Evolutionary conservation across 2,888 invertebrate species (phyloP).

Genomic region (Harpalus rubripes): DNA sequence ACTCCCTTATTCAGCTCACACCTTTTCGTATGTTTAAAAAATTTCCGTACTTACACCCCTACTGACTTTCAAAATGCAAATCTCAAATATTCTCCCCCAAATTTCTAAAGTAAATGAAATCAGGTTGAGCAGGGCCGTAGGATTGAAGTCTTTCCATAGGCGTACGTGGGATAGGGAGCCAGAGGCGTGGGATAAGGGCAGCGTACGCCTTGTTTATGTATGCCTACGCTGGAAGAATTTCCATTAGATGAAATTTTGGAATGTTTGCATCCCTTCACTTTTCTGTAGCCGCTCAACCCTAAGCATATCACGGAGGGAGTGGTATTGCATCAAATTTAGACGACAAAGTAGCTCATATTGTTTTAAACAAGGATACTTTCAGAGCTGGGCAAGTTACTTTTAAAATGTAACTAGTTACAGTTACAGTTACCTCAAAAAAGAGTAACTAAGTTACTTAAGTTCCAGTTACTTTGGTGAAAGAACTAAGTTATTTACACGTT

Average conservation of each 20-base stretch:
- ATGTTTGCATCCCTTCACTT: slow-evolving; percentile 63
- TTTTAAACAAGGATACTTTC: too few relatives aligned
- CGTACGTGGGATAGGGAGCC: not conserved
- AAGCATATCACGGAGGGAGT: slow-evolving; percentile 27
- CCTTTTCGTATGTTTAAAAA: not conserved
- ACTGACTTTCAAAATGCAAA: slow-evolving; percentile 7
- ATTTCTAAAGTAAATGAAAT: slow-evolving; percentile 45
- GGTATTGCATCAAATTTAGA: not conserved
- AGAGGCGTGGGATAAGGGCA: slow-evolving; percentile 26
- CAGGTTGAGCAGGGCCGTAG: not conserved
- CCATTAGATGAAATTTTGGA: slow-evolving; percentile 67
- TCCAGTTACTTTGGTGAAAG: too few relatives aligned
- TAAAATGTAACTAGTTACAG: too few relatives aligned
- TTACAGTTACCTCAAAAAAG: too few relatives aligned
- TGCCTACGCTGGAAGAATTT: slow-evolving; percentile 65
- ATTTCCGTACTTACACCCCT: not conserved
- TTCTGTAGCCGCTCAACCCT: slow-evolving; percentile 18
- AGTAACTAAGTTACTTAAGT: too few relatives aligned
- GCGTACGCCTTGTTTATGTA: slow-evolving; percentile 63
- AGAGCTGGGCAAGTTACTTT: too few relatives aligned
- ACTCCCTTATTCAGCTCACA: not conserved
- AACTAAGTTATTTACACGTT: too few relatives aligned
- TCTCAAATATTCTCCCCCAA: slow-evolving; percentile 1
- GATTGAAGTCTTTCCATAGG: not conserved
- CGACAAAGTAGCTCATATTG: not conserved